Conservation (phyloP, 2,888 invertebrate species). For the Sinelater perroti region DNA sequence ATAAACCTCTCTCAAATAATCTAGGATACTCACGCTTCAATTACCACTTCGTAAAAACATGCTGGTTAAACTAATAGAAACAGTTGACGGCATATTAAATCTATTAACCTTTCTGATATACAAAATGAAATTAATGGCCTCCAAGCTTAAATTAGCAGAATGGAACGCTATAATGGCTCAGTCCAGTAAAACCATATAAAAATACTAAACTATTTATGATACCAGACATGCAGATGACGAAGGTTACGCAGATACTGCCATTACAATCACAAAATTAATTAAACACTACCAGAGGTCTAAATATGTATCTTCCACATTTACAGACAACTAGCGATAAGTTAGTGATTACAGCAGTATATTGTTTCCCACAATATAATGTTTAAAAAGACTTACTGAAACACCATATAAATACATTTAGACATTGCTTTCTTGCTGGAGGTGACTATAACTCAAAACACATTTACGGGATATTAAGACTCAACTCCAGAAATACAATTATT, state of each 20-base stretch:
- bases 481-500: not conserved
- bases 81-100: conserved; percentile 1
- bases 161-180: not conserved
- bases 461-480: not conserved
- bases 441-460: not conserved
- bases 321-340: not conserved
- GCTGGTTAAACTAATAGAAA: too few relatives aligned
- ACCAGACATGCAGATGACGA: too few relatives aligned
- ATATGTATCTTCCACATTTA: not conserved
- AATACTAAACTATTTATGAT: not conserved
- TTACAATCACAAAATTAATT: too few relatives aligned
- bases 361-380: not conserved
- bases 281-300: not conserved
- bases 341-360: not conserved
- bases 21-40: too few relatives aligned
- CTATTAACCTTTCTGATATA: conserved; percentile 1
- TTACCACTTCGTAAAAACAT: too few relatives aligned
- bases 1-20: too few relatives aligned
- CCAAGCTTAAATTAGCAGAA: conserved; percentile 1
- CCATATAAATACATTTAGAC: not conserved
- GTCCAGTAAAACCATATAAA: not conserved
- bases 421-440: not conserved
- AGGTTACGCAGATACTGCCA: too few relatives aligned
- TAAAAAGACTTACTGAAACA: not conserved
- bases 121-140: conserved; percentile 5